These are phyloP conservation scores for Dioctria linearis DNA, from an alignment of 2,888 invertebrate species.

Conservation along the genomic window DNA sequence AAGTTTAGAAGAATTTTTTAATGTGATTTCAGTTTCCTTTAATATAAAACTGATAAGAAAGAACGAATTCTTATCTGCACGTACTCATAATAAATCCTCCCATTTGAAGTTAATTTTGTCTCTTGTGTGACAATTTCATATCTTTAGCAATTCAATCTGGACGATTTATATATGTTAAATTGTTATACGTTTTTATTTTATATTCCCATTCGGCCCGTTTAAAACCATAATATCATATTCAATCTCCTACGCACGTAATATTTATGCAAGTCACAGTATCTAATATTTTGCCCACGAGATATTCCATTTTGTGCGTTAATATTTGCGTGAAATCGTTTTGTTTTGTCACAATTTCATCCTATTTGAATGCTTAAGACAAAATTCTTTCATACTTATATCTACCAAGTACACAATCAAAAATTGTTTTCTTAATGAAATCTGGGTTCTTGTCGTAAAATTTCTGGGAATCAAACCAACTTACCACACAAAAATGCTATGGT, in stretches of 20 bases:
- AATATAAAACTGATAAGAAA: no score
- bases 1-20: no score
- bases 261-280: background rate
- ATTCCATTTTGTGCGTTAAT: background rate
- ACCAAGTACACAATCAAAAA: background rate
- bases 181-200: background rate
- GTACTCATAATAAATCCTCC: no score
- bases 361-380: background rate
- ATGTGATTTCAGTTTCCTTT: no score
- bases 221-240: background rate
- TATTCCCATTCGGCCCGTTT: background rate
- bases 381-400: background rate
- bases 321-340: background rate
- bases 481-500: background rate
- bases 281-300: background rate
- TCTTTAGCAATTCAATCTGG: background rate
- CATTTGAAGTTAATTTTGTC: no score
- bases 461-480: background rate
- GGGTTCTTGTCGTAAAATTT: background rate
- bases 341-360: background rate
- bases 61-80: background rate
- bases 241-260: background rate
- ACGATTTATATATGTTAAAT: background rate
- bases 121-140: no score
- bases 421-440: slow-evolving; percentile 1